Conservation (phyloP, 2,113 vertebrate species). For the Semicossyphus pulcher region DNA sequence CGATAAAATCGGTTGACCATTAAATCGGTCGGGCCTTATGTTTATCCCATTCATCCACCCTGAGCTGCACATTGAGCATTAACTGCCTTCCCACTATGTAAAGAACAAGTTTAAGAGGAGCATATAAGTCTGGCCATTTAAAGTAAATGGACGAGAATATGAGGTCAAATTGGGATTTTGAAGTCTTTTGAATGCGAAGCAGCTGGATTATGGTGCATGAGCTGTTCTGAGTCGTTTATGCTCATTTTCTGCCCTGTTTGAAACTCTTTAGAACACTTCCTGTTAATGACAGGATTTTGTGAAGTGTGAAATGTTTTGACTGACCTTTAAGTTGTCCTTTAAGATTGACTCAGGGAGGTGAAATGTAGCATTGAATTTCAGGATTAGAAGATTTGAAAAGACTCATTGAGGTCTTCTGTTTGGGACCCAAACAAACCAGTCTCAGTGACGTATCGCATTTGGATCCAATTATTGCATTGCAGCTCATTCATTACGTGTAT, state of each 20-base stretch:
- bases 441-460: background rate
- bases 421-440: slow-evolving; percentile 22
- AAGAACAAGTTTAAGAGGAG: background rate
- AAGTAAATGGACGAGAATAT: background rate
- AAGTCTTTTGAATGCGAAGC: slow-evolving; percentile 26
- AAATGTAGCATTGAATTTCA: background rate
- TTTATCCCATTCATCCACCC: too few species aligned
- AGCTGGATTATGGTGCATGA: slow-evolving; percentile 40
- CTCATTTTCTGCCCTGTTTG: slow-evolving; percentile 49
- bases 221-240: slow-evolving; percentile 28
- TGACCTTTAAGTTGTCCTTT: slow-evolving; percentile 49
- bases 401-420: background rate
- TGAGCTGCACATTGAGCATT: too few species aligned
- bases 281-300: slow-evolving; percentile 44
- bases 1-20: too few species aligned
- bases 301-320: slow-evolving; percentile 47
- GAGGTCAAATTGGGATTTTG: slow-evolving; percentile 17
- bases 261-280: slow-evolving; percentile 29
- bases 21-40: too few species aligned
- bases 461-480: background rate
- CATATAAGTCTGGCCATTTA: slow-evolving; percentile 5
- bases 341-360: background rate
- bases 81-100: too few species aligned
- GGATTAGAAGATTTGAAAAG: background rate
- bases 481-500: slow-evolving; percentile 13